phyloP scores from a whole-genome alignment of 37 sponge, comb jelly and placozoan species.

The Theonella swinhoei region DNA sequence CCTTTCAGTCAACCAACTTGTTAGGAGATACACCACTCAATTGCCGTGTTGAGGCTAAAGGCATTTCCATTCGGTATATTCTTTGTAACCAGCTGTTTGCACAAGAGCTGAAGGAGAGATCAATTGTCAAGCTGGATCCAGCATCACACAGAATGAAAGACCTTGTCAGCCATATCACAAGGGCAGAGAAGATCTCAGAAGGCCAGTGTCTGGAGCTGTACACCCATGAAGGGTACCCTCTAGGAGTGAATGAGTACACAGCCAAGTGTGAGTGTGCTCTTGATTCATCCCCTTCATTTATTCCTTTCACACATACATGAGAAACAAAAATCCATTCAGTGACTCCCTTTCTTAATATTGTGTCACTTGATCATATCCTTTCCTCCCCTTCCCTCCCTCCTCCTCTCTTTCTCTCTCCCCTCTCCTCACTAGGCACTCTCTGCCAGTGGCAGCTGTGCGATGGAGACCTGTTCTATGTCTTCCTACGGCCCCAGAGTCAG shows the following conservation, averaged over 20 bases:
- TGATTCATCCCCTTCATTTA: too few relatives aligned
- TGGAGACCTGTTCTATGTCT: conserved; percentile 15
- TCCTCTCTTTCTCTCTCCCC: too few relatives aligned
- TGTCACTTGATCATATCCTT: too few relatives aligned
- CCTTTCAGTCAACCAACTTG: too few relatives aligned
- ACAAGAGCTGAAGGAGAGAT: neutral
- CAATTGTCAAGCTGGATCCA: neutral
- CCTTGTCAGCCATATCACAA: neutral
- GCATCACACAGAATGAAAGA: neutral
- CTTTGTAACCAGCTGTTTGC: neutral
- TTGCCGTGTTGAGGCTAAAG: too few relatives aligned
- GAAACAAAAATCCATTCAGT: too few relatives aligned
- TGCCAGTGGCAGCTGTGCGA: neutral
- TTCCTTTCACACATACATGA: too few relatives aligned
- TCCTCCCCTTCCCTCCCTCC: too few relatives aligned
- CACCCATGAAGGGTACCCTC: conserved; percentile 11
- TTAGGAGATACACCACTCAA: too few relatives aligned
- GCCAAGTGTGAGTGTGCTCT: too few relatives aligned
- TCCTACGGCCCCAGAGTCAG: neutral
- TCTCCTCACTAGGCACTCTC: neutral
- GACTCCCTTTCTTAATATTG: too few relatives aligned
- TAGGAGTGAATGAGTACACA: neutral
- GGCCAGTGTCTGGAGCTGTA: neutral
- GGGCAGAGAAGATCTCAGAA: neutral
- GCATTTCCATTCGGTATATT: neutral